These are phyloP conservation scores for Adelognathus sp. DNA, from an alignment of 2,888 invertebrate genomes.

Conservation along the genomic window DNA sequence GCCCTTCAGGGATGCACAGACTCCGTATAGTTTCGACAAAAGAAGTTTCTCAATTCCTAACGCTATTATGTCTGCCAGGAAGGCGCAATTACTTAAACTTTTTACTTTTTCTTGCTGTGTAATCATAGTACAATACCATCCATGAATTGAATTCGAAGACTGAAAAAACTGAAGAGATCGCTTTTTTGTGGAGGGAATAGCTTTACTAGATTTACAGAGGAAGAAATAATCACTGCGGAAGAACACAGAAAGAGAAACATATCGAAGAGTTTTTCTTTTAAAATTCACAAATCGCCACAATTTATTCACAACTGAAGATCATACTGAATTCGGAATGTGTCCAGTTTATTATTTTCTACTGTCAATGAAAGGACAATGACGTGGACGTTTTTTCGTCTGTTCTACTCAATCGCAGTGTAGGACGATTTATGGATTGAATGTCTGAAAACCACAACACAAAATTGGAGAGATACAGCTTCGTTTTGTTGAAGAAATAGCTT, in stretches of 20 bases:
- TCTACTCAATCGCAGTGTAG: too few relatives aligned
- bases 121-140: neutral
- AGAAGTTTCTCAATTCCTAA: constrained; percentile 1
- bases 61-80: constrained; percentile 18
- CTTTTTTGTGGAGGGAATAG: neutral
- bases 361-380: too few relatives aligned
- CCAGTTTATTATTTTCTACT: neutral
- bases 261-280: neutral
- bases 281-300: neutral
- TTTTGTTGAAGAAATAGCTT: too few relatives aligned
- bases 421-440: too few relatives aligned
- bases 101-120: neutral
- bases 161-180: neutral
- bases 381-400: too few relatives aligned
- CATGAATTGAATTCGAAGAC: neutral
- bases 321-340: neutral
- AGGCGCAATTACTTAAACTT: neutral
- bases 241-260: neutral
- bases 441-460: too few relatives aligned
- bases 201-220: neutral
- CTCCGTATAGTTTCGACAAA: constrained; percentile 11
- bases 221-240: neutral
- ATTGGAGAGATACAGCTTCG: too few relatives aligned
- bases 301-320: neutral
- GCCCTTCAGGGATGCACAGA: constrained; percentile 66